phyloP scores from a whole-genome alignment of 92 coral and sea anemone species.

The Galaxea fascicularis region DNA sequence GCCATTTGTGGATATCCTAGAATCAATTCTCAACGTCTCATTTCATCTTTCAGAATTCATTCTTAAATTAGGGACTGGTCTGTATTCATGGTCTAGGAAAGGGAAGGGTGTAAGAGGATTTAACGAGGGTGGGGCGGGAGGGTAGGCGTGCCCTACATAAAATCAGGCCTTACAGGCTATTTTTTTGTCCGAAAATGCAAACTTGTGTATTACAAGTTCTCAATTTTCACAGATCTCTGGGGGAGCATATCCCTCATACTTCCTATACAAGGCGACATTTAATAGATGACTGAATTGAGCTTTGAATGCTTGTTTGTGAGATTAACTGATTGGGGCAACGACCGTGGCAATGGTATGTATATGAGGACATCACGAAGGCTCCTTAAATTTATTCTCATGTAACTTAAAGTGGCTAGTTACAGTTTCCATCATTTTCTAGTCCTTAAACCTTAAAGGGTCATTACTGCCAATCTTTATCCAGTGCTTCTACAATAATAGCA shows the following conservation, averaged over 20 bases:
- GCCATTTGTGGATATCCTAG: constrained; percentile 8
- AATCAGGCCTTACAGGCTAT: constrained; percentile 11
- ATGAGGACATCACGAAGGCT: constrained; percentile 17
- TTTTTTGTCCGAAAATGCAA: constrained; percentile 1
- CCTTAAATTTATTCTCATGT: background rate
- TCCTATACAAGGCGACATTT: background rate
- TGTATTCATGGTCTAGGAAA: constrained; percentile 4
- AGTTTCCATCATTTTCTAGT: background rate
- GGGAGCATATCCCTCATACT: background rate
- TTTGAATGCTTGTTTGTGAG: background rate
- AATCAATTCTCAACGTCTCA: too few relatives aligned
- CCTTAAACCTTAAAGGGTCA: background rate
- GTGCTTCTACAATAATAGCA: background rate
- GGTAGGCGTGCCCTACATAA: background rate
- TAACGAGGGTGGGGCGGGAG: constrained; percentile 2
- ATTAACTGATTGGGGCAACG: constrained; percentile 1
- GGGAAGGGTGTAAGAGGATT: constrained; percentile 1
- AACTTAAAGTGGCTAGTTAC: background rate
- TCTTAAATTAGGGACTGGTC: constrained; percentile 4
- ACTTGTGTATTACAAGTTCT: constrained; percentile 2
- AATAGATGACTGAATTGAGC: background rate
- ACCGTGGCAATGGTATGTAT: background rate
- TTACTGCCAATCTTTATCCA: too few relatives aligned
- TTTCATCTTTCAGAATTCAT: too few relatives aligned
- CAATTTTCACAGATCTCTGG: background rate